These are phyloP conservation scores for Phenacoccus solenopsis DNA, from an alignment of 1,140 invertebrate species.

Conservation along the genomic window DNA sequence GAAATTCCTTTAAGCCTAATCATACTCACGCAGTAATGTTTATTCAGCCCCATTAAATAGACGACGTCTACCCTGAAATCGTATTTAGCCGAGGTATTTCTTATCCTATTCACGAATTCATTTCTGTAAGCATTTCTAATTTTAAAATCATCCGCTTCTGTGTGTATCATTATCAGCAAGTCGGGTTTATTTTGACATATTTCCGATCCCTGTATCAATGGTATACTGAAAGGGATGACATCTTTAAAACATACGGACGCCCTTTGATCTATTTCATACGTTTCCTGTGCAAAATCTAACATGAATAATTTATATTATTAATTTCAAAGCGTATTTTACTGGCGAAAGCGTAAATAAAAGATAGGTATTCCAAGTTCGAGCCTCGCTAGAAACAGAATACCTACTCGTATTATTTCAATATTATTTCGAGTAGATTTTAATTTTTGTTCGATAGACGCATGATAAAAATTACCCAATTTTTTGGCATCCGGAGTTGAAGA, in stretches of 20 bases:
- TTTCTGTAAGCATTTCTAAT: neutral
- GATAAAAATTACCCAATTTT: too few relatives aligned
- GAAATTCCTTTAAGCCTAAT: too few relatives aligned
- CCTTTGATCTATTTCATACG: constrained; percentile 9
- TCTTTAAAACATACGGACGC: constrained; percentile 3
- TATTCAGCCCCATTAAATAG: neutral
- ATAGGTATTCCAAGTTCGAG: too few relatives aligned
- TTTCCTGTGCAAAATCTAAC: neutral
- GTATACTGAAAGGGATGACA: constrained; percentile 8
- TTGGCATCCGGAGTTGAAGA: too few relatives aligned
- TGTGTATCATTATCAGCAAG: neutral
- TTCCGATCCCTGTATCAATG: neutral
- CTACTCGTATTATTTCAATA: too few relatives aligned
- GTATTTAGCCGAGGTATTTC: neutral
- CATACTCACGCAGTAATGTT: neutral
- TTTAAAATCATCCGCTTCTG: neutral
- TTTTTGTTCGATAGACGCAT: too few relatives aligned
- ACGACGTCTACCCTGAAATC: neutral
- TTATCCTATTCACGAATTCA: neutral
- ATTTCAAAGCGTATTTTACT: neutral
- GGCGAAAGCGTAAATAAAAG: too few relatives aligned
- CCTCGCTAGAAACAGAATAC: too few relatives aligned
- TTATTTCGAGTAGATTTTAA: too few relatives aligned
- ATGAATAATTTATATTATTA: constrained; percentile 6
- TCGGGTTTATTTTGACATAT: neutral